Conservation (phyloP, 2,113 vertebrate species). For the Pycnonotus jocosus region DNA sequence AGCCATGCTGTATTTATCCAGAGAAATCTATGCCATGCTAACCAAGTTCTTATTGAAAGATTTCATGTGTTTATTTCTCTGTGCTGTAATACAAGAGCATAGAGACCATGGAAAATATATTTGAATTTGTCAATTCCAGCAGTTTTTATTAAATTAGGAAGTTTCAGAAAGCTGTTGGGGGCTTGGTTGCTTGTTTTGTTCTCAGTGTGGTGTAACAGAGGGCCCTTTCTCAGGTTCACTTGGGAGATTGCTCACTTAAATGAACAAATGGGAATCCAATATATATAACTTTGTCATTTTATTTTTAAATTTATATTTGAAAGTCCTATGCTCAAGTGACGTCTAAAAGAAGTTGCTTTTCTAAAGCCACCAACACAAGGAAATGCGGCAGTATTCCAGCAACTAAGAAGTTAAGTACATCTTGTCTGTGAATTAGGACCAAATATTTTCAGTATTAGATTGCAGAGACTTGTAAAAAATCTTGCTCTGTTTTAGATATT, state of each 20-base stretch:
- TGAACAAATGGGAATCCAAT: neutral
- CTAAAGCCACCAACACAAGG: neutral
- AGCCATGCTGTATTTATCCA: neutral
- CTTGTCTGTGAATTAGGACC: neutral
- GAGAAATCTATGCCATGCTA: neutral
- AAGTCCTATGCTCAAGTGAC: neutral
- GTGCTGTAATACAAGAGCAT: neutral
- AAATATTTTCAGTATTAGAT: slow-evolving; percentile 25
- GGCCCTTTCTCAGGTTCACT: neutral
- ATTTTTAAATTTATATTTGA: neutral
- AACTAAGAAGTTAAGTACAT: neutral
- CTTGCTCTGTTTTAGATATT: neutral
- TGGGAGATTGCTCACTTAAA: neutral
- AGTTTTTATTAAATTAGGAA: neutral
- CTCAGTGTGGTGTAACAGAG: neutral
- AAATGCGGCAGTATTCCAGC: neutral
- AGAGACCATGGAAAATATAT: neutral
- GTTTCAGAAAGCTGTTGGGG: neutral
- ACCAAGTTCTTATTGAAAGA: neutral
- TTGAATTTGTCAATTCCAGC: neutral
- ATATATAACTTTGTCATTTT: neutral
- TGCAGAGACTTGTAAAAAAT: neutral
- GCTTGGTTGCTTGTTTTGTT: neutral
- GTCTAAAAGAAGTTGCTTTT: neutral
- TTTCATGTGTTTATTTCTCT: neutral